These are phyloP conservation scores for Mantis religiosa DNA, from an alignment of 2,888 invertebrate species.

Conservation along the genomic window DNA sequence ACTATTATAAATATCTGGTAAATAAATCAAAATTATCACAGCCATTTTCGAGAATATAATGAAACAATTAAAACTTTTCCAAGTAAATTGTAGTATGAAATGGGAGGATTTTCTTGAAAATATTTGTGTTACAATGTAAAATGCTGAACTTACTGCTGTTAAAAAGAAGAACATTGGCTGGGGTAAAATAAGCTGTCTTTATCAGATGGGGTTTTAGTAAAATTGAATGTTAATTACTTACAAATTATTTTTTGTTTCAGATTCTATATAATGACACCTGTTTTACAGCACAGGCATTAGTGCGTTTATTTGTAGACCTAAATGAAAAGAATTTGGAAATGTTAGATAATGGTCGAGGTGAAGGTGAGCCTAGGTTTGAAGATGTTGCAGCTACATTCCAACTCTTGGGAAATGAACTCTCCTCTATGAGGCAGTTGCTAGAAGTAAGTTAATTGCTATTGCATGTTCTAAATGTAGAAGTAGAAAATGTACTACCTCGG, in stretches of 20 bases:
- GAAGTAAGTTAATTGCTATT: slow-evolving; percentile 35
- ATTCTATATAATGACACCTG: slow-evolving; percentile 71
- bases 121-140: too few relatives aligned
- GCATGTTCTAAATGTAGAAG: background rate
- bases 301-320: slow-evolving; percentile 75
- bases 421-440: slow-evolving; percentile 46
- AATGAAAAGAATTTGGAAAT: slow-evolving; percentile 56
- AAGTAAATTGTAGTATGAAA: too few relatives aligned
- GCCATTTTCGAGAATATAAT: too few relatives aligned
- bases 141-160: too few relatives aligned
- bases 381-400: slow-evolving; percentile 69
- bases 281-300: slow-evolving; percentile 81
- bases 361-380: slow-evolving; percentile 56
- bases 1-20: too few relatives aligned
- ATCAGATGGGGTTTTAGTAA: too few relatives aligned
- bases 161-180: too few relatives aligned
- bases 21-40: too few relatives aligned
- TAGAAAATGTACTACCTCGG: background rate
- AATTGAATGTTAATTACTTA: too few relatives aligned
- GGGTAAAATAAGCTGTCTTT: too few relatives aligned
- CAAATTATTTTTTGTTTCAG: slow-evolving; percentile 33
- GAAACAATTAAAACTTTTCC: too few relatives aligned
- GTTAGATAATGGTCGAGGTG: slow-evolving; percentile 46
- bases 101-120: too few relatives aligned
- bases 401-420: slow-evolving; percentile 61